phyloP scores from a whole-genome alignment of 2,888 invertebrate genomes.

The Ophion costatus region DNA sequence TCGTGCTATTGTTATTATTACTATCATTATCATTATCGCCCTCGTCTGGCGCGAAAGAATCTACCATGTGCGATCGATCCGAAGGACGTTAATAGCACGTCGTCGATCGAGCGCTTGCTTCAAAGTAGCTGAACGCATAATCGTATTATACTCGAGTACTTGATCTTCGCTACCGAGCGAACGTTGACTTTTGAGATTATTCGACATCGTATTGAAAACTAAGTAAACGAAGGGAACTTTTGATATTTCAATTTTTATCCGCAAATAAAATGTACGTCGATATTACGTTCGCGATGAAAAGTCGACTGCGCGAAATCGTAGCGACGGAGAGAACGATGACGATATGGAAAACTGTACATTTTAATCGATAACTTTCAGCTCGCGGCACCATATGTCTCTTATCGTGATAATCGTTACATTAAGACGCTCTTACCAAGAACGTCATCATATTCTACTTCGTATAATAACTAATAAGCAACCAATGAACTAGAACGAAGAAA shows the following conservation, averaged over 20 bases:
- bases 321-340: slow-evolving; percentile 29
- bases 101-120: slow-evolving; percentile 9
- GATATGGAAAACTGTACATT: slow-evolving; percentile 52
- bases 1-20: slow-evolving; percentile 33
- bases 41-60: slow-evolving; percentile 16
- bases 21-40: slow-evolving; percentile 19
- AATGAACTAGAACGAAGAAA: slow-evolving; percentile 7
- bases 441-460: slow-evolving; percentile 13
- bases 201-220: slow-evolving; percentile 16
- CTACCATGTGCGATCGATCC: slow-evolving; percentile 31
- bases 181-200: slow-evolving; percentile 31
- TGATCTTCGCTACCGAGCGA: background rate
- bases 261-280: slow-evolving; percentile 18
- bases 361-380: slow-evolving; percentile 49
- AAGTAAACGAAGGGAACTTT: slow-evolving; percentile 42
- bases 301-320: background rate
- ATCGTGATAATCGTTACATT: slow-evolving; percentile 35
- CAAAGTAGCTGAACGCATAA: slow-evolving; percentile 4
- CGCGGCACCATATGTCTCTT: slow-evolving; percentile 59
- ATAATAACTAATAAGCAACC: slow-evolving; percentile 14
- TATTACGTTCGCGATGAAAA: slow-evolving; percentile 16
- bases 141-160: background rate
- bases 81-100: slow-evolving; percentile 24
- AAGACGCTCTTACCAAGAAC: slow-evolving; percentile 11
- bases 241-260: slow-evolving; percentile 64